Base-by-base conservation (phyloP, 2,888 invertebrate genomes). In the Scaptomyza flava region DNA sequence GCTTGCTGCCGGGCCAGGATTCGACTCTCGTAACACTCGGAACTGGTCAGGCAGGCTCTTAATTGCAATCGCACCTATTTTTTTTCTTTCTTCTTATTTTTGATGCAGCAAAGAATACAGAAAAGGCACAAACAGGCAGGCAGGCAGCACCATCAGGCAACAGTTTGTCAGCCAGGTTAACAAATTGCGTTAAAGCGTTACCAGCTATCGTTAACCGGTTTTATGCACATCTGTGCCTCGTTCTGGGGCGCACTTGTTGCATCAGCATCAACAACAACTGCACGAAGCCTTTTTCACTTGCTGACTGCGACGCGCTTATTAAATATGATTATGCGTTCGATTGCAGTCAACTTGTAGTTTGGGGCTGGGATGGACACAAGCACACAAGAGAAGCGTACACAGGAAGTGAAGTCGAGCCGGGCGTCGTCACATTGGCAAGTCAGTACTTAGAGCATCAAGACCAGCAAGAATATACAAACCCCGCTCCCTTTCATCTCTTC, bases 141-240 rank as follows among this genome's bases (percentile, higher is more conserved):
- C 46, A 34, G 12, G 65, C 51, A 43, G 52, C 69, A 65, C 57
- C 72, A 76, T 58, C 82, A 60, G 71, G 81, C 87, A 74, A 78
- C 85, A 88, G 81, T 85, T 89, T 89, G 90, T 89, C 89, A 90
- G 89, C 66, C 85, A 81, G 86, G 88, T 80, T 90, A 88, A 89
- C 89, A 90, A 90, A 90, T 89, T 89, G 86, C 82, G 69, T 76
- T 84, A 65, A 75, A 68, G 64, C 83, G 59, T 64, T 67, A 68
- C 80, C 80, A 68, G 82, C 77, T 70, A 66, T 68, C 58, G 20
- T 34, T 9, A 81, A 89, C 90, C 74, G 75, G 87, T 90, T 84
- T 75, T 56, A 57, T 58, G 81, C 82, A 84, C 90, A 89, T 89
- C 89, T 89, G 90, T 81, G 75, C 73, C 76, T 79, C 73, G 74